Percentiles rank a stretch among this genome's conserved stretches.
These are phyloP conservation scores for Macropis europaea DNA, from an alignment of 2,888 invertebrate genomes.

Conservation along the genomic window DNA sequence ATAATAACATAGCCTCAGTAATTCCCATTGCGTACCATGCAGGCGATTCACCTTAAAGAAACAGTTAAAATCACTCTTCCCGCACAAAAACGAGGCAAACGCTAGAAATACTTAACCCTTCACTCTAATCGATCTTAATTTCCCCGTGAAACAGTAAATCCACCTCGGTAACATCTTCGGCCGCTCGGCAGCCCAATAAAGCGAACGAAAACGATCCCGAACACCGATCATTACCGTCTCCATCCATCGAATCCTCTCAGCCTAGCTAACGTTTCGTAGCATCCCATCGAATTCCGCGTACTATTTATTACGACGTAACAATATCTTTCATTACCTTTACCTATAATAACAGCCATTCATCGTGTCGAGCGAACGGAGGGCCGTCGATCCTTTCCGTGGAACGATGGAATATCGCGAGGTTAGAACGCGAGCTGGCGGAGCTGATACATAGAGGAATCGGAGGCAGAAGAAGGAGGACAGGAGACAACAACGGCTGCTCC, in stretches of 20 bases:
- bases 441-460: conserved; percentile 25
- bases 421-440: no score
- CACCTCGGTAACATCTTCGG: conserved; percentile 24
- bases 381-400: not conserved
- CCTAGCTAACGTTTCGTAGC: not conserved
- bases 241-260: not conserved
- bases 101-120: not conserved
- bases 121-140: conserved; percentile 16
- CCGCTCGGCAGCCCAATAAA: conserved; percentile 13
- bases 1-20: no score
- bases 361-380: not conserved
- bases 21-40: no score
- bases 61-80: not conserved
- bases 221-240: conserved; percentile 40
- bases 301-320: conserved; percentile 46
- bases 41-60: no score
- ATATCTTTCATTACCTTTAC: conserved; percentile 48
- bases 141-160: conserved; percentile 36
- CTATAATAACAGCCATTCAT: conserved; percentile 46
- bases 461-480: conserved; percentile 50
- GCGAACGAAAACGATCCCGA: conserved; percentile 12
- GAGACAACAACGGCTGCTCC: conserved; percentile 55
- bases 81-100: not conserved
- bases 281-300: conserved; percentile 26
- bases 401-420: no score